Base-by-base conservation (phyloP, 1,140 invertebrate genomes). In the Oryctes rhinoceros region DNA sequence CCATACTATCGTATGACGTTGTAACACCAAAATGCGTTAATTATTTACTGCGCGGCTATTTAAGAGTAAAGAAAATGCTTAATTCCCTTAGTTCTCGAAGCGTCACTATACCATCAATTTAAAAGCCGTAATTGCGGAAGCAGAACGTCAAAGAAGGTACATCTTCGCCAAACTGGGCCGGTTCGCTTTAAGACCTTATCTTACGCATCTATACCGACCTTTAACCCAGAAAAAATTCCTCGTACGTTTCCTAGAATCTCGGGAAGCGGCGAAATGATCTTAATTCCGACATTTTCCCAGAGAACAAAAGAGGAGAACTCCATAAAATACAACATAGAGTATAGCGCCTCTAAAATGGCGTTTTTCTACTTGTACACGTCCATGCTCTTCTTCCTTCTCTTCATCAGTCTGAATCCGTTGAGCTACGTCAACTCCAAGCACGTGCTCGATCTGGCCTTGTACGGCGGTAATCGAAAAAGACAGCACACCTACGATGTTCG, bases 311-410 rank as follows among this genome's bases (percentile, higher is more conserved):
- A 48, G 48, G 7, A 67, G 75, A 30, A 76, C 79, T 76, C 65
- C 30, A 75, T 80, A 59, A 81, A 81, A 75, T 48, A 62, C 24
- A 80, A 78, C 59, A 78, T 84, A 11, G 44, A 76, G 11, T 79
- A 83, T 75, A 76, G 83, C 7, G 35, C 85, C 2, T 76, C 83
- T 78, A 84, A 85, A 75, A 78, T 84, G 15, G 74, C 82, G 1
- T 83, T 85, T 82, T 84, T 85, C 48, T 53, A 59, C 6, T 47
- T 84, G 9, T 85, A 85, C 67, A 81, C 85, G 3, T 65, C 78
- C 10, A 65, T 85, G 13, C 76, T 85, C 0, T 85, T 84, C 80
- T 47, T 82, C 6, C 77, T 85, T 10, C 67, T 85, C 47, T 67
- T 83, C 30, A 79, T 81, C 10, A 82, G 85, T 65, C 81, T 79